Percentiles rank a stretch among this genome's conserved stretches.
Evolutionary conservation across 2,888 invertebrate species (phyloP).

Genomic region (Pocota personata): DNA sequence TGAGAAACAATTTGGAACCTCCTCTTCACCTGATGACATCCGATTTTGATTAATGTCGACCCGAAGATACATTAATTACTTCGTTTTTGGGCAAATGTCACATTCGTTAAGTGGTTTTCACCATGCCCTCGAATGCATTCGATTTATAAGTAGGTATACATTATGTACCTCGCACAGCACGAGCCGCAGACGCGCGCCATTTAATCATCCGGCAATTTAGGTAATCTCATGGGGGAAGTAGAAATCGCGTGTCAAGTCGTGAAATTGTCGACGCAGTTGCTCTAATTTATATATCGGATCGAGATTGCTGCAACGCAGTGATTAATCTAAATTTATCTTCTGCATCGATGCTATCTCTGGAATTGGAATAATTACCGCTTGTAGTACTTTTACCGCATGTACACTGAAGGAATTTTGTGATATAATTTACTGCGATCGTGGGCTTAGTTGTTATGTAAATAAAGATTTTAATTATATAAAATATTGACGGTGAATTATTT

Average conservation of each 20-base stretch:
- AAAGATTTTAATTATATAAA: neutral
- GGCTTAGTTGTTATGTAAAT: neutral
- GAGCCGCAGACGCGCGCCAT: constrained; percentile 19
- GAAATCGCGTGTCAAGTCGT: constrained; percentile 69
- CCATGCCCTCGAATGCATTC: constrained; percentile 1
- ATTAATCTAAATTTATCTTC: constrained; percentile 74
- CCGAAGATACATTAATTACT: constrained; percentile 60
- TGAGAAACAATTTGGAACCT: constrained; percentile 22
- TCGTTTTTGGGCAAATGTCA: constrained; percentile 54
- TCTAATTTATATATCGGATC: constrained; percentile 67
- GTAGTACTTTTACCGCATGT: constrained; percentile 33
- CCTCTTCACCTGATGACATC: constrained; percentile 50
- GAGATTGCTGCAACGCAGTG: constrained; percentile 62
- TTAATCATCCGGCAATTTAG: constrained; percentile 60
- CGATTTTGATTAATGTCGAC: constrained; percentile 67
- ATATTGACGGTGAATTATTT: too few species aligned
- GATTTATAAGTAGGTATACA: constrained; percentile 5
- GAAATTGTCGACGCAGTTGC: constrained; percentile 62
- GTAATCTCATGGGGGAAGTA: constrained; percentile 39
- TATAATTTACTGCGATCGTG: constrained; percentile 8
- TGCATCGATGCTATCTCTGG: constrained; percentile 62
- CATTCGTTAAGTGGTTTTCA: constrained; percentile 59
- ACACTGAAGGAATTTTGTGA: neutral
- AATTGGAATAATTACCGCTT: constrained; percentile 68
- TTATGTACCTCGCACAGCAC: constrained; percentile 1